Percentiles rank a stretch among this genome's conserved stretches.
These are phyloP conservation scores for Climacteris rufus DNA, from an alignment of 2,113 vertebrate genomes.

Conservation along the genomic window DNA sequence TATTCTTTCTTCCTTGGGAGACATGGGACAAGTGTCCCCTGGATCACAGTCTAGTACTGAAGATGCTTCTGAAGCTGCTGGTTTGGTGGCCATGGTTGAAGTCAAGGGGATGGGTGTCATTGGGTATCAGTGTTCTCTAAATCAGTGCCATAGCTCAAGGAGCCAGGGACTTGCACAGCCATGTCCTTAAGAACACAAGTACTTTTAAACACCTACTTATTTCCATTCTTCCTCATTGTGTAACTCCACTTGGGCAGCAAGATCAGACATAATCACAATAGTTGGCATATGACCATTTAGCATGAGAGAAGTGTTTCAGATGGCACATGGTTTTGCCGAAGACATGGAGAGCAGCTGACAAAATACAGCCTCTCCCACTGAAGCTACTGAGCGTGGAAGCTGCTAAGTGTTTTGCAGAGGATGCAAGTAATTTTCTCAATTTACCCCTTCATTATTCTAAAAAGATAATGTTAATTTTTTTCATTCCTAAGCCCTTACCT, in stretches of 20 bases:
- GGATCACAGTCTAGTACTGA: background rate
- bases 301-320: background rate
- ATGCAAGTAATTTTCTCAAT: background rate
- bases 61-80: background rate
- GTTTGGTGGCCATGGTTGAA: accelerated
- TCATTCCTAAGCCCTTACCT: background rate
- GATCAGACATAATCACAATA: background rate
- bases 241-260: background rate
- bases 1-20: background rate
- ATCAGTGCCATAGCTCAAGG: background rate
- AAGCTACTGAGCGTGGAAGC: background rate
- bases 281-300: background rate
- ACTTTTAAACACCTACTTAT: background rate
- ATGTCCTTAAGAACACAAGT: background rate
- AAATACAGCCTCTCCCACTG: background rate
- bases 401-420: background rate
- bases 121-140: background rate
- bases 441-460: background rate
- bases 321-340: background rate
- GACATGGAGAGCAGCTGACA: background rate
- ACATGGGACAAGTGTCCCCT: background rate
- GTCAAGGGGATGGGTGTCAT: background rate
- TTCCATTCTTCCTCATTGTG: background rate
- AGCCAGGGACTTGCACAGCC: background rate
- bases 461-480: background rate